Evolutionary conservation across 2,888 invertebrate species (phyloP).

Genomic region (Atrina japonica): DNA sequence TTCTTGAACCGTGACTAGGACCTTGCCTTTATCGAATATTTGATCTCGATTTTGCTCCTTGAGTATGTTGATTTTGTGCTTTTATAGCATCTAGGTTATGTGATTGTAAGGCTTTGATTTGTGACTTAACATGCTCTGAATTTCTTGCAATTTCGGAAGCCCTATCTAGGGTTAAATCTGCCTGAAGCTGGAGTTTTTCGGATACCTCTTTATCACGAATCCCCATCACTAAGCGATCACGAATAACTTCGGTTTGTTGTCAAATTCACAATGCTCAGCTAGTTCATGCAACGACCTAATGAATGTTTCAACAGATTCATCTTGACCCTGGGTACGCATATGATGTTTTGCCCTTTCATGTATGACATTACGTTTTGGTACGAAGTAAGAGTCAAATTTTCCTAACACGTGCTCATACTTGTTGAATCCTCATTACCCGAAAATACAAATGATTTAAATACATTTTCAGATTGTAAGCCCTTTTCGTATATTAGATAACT

Average conservation of each 20-base stretch:
- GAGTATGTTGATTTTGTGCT: background rate
- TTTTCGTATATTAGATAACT: conserved; percentile 35
- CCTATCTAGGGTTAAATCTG: no score
- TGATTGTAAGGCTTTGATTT: conserved; percentile 12
- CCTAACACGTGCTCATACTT: conserved; percentile 31
- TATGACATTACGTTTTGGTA: conserved; percentile 29
- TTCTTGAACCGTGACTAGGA: background rate
- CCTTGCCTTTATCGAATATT: background rate
- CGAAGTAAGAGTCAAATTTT: conserved; percentile 31
- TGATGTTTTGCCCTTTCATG: conserved; percentile 40
- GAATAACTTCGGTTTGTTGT: conserved; percentile 23
- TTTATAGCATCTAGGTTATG: background rate
- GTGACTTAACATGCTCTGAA: conserved; percentile 32
- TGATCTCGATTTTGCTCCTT: background rate
- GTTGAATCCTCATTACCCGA: conserved; percentile 9
- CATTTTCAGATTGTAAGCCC: conserved; percentile 33
- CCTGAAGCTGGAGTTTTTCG: conserved; percentile 36
- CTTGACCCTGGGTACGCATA: conserved; percentile 10
- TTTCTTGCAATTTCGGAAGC: conserved; percentile 31
- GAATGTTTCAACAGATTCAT: conserved; percentile 35
- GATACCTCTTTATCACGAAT: conserved; percentile 31
- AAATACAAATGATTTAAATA: conserved; percentile 33
- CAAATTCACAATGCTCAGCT: conserved; percentile 42
- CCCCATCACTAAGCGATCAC: conserved; percentile 35
- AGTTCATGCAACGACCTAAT: conserved; percentile 33